Evolutionary conservation across 2,888 invertebrate species (phyloP).

Genomic region (Dicycla oo): DNA sequence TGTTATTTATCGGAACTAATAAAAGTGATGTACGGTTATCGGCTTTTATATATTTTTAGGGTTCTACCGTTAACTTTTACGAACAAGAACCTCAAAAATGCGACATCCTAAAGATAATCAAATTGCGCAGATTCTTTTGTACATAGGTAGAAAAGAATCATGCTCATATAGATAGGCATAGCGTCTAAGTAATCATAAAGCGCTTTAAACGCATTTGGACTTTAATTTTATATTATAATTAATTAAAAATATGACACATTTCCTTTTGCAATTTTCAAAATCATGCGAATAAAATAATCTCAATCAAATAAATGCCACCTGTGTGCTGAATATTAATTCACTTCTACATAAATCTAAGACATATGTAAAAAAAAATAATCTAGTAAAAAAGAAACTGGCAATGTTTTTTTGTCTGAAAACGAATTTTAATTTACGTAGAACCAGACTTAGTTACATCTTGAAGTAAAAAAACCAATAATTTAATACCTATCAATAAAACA

Average conservation of each 20-base stretch:
- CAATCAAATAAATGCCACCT: conserved; percentile 33
- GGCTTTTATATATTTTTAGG: conserved; percentile 80
- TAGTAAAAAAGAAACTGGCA: not conserved
- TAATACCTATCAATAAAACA: conserved; percentile 44
- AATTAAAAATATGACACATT: conserved; percentile 39
- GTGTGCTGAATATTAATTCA: conserved; percentile 36
- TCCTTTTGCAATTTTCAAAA: conserved; percentile 44
- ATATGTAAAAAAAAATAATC: conserved; percentile 12
- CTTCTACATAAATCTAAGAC: not conserved
- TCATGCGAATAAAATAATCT: conserved; percentile 25
- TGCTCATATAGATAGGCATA: too few species aligned
- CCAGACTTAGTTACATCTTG: not conserved
- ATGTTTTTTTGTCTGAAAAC: not conserved
- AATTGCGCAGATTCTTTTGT: conserved; percentile 26
- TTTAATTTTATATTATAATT: conserved; percentile 26
- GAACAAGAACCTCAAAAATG: conserved; percentile 37
- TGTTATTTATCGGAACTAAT: conserved; percentile 89
- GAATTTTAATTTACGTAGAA: not conserved
- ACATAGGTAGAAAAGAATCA: too few species aligned
- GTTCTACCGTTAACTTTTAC: conserved; percentile 62
- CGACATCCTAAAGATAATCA: not conserved
- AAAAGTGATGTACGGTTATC: conserved; percentile 89
- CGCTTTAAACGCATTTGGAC: conserved; percentile 5
- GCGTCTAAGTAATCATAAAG: conserved; percentile 8
- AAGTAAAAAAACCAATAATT: not conserved